phyloP scores from a whole-genome alignment of 2,113 vertebrate genomes.

The Petroica traversi region DNA sequence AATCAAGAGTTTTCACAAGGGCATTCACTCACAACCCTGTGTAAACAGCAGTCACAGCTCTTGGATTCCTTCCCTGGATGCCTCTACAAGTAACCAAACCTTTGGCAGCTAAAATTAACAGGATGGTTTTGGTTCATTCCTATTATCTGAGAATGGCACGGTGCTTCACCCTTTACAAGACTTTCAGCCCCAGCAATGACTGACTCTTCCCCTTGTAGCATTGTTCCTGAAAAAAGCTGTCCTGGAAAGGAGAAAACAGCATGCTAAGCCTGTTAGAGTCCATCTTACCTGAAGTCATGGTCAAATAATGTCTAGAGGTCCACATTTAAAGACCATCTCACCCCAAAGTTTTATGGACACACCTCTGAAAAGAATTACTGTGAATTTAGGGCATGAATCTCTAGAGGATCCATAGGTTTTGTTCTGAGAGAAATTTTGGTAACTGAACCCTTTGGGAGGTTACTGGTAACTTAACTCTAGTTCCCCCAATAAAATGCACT shows the following conservation, averaged over 20 bases:
- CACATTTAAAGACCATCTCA: neutral
- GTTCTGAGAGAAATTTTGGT: neutral
- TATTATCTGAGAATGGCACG: neutral
- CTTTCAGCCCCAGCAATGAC: neutral
- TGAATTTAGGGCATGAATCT: neutral
- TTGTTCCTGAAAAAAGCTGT: neutral
- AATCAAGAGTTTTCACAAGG: neutral
- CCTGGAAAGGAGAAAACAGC: neutral
- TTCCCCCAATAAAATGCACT: neutral
- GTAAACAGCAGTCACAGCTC: neutral
- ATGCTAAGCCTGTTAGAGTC: fast-evolving
- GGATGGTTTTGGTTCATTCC: neutral
- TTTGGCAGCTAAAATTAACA: neutral
- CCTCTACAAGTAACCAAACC: neutral
- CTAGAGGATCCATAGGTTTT: neutral
- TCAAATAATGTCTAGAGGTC: neutral
- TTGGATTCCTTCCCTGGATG: neutral
- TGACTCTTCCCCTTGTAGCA: neutral
- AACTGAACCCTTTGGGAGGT: neutral
- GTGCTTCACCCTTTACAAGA: neutral
- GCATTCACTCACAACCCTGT: neutral
- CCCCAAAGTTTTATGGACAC: neutral
- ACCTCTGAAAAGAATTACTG: neutral
- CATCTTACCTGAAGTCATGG: neutral
- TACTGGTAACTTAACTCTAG: neutral